Evolutionary conservation across 2,113 vertebrate genomes (phyloP).

Genomic region (Sturnira hondurensis): DNA sequence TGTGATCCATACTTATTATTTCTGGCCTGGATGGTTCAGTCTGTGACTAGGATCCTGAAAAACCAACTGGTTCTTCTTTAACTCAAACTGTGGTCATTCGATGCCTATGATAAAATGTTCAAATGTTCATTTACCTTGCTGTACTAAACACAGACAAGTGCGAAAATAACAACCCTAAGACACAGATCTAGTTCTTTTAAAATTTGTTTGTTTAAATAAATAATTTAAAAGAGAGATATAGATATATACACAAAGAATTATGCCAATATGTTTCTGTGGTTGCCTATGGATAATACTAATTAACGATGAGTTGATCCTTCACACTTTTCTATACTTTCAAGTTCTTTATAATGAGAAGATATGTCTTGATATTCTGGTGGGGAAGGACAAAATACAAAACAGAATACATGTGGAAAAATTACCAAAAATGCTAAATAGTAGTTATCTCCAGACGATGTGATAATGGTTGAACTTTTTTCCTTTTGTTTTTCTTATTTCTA

Average conservation of each 20-base stretch:
- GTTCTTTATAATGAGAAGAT: constrained; percentile 10
- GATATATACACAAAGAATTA: neutral
- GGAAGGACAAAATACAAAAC: neutral
- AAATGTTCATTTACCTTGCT: neutral
- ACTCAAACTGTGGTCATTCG: neutral
- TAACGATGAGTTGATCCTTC: neutral
- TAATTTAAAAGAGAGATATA: neutral
- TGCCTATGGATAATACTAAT: neutral
- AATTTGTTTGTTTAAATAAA: neutral
- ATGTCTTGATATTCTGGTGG: neutral
- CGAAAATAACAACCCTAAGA: neutral
- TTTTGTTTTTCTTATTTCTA: constrained; percentile 29
- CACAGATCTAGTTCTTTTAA: neutral
- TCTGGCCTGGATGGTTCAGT: neutral
- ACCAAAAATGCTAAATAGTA: neutral
- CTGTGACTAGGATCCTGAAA: neutral
- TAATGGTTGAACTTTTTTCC: neutral
- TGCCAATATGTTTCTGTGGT: neutral
- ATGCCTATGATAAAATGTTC: neutral
- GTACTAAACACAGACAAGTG: neutral
- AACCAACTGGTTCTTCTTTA: neutral
- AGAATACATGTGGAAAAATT: neutral
- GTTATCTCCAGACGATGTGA: neutral
- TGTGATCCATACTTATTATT: neutral
- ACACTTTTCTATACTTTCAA: neutral